These are phyloP conservation scores for Caenorhabditis latens DNA, from an alignment of 1,140 invertebrate species.

Conservation along the genomic window DNA sequence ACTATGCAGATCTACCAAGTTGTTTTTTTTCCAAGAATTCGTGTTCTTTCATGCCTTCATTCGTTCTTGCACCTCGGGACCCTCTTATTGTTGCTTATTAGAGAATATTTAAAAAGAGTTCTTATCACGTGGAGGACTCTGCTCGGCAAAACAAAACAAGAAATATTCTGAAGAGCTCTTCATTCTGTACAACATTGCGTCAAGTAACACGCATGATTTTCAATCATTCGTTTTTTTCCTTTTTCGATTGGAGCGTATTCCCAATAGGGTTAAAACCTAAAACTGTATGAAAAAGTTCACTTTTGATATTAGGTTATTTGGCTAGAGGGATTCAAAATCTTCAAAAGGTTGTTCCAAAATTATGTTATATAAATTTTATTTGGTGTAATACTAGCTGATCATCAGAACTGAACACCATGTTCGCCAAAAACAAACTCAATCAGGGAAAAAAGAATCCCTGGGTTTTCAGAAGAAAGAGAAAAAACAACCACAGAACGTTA, in stretches of 20 bases:
- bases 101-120: neutral
- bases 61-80: neutral
- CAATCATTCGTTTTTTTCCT: neutral
- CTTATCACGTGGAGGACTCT: neutral
- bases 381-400: neutral
- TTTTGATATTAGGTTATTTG: too few relatives aligned
- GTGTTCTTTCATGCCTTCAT: too few relatives aligned
- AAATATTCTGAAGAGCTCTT: conserved; percentile 29
- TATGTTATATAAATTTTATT: neutral
- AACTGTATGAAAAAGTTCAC: too few relatives aligned
- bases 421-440: neutral
- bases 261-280: too few relatives aligned
- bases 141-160: neutral
- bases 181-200: neutral
- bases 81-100: neutral
- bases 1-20: too few relatives aligned
- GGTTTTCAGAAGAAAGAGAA: neutral
- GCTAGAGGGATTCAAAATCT: too few relatives aligned
- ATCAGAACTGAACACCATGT: neutral
- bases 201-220: neutral
- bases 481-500: neutral
- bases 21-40: neutral
- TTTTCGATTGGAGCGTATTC: too few relatives aligned
- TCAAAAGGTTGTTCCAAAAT: neutral
- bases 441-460: neutral